A percentile compares a stretch with the other conserved stretches of the same genome.
phyloP scores from a whole-genome alignment of 2,888 invertebrate genomes.

The Tiliacea aurago region DNA sequence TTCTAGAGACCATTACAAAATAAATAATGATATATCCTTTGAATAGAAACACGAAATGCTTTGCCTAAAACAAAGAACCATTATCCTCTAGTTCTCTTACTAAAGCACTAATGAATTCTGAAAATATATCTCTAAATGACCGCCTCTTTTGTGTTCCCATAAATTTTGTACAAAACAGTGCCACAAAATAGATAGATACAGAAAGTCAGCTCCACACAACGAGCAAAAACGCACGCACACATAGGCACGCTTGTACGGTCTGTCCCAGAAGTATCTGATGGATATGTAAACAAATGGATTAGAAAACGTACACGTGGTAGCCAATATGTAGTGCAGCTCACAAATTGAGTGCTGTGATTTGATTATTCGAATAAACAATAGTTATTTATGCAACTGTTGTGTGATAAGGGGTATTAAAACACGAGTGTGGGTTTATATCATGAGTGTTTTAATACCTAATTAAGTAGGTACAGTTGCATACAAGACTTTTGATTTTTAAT shows the following conservation, averaged over 20 bases:
- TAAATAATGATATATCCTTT: background rate
- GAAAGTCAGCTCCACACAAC: constrained; percentile 5
- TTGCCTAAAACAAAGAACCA: constrained; percentile 30
- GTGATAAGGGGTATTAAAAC: too few species aligned
- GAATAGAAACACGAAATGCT: constrained; percentile 15
- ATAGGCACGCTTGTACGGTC: background rate
- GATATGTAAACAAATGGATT: background rate
- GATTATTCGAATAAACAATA: too few species aligned
- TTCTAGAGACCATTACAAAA: background rate
- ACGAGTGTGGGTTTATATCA: too few species aligned
- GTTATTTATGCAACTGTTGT: too few species aligned
- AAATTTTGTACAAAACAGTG: constrained; percentile 53
- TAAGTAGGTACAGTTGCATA: too few species aligned
- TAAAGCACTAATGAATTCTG: constrained; percentile 56
- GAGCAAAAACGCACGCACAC: background rate
- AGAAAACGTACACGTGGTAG: background rate
- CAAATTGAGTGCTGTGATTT: too few species aligned
- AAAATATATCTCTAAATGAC: constrained; percentile 54
- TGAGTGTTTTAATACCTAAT: too few species aligned
- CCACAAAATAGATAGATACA: constrained; percentile 6
- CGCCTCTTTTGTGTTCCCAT: constrained; percentile 57
- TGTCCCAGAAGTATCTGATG: too few species aligned
- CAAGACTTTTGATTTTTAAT: too few species aligned
- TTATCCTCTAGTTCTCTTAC: constrained; percentile 27
- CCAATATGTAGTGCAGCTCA: too few species aligned